These are phyloP conservation scores for Sebastes oblongus DNA, from an alignment of 2,797 vertebrate species.

Conservation along the genomic window DNA sequence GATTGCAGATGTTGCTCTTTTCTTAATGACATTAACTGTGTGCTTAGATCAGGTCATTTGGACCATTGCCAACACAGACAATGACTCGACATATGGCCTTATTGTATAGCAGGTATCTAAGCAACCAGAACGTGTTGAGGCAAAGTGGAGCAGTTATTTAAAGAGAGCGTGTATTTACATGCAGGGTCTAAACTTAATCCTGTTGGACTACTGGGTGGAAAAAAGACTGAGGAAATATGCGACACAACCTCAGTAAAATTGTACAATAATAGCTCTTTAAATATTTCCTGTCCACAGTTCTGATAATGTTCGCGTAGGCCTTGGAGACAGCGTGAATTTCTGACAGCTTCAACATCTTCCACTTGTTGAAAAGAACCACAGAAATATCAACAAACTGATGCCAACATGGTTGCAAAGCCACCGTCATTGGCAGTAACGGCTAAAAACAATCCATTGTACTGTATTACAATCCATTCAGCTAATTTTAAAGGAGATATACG, in stretches of 20 bases:
- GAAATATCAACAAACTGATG: background rate
- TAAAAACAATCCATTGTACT: background rate
- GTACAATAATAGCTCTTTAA: background rate
- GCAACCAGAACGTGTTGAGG: conserved; percentile 35
- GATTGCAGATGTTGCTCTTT: background rate
- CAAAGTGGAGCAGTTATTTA: conserved; percentile 67
- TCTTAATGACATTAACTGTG: background rate
- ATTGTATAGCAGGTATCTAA: conserved; percentile 3
- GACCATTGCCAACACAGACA: background rate
- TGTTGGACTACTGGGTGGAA: background rate
- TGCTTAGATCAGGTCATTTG: background rate
- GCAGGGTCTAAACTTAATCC: conserved; percentile 8
- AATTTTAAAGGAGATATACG: background rate
- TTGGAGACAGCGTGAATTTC: background rate
- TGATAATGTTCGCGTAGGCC: too few relatives aligned
- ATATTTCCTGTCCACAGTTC: background rate
- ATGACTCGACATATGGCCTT: conserved; percentile 14
- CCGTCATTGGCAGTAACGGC: background rate
- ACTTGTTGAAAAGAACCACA: background rate
- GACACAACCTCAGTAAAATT: background rate
- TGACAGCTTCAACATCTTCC: background rate
- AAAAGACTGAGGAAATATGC: background rate
- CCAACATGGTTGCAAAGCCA: background rate
- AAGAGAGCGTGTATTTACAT: conserved; percentile 58
- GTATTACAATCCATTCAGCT: background rate